A percentile compares a stretch with the other conserved stretches of the same genome.
These are phyloP conservation scores for Dufourea novaeangliae DNA, from an alignment of 1,140 invertebrate species.

Conservation along the genomic window DNA sequence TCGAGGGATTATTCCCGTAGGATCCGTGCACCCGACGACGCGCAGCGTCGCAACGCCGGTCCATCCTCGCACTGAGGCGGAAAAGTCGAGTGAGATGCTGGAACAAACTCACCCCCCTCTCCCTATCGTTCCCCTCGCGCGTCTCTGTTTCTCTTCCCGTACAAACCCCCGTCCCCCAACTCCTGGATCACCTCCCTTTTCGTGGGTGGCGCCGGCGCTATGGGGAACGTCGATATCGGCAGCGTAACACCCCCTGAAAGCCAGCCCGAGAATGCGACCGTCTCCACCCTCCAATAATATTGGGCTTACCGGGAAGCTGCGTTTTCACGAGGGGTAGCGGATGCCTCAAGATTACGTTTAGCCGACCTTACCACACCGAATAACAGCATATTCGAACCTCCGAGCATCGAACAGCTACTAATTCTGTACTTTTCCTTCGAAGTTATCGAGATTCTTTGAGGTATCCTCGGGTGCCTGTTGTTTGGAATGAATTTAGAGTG, in stretches of 20 bases:
- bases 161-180: constrained; percentile 11
- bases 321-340: background rate
- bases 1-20: constrained; percentile 22
- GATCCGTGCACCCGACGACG: constrained; percentile 59
- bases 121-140: constrained; percentile 18
- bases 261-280: constrained; percentile 27
- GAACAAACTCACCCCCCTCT: constrained; percentile 38
- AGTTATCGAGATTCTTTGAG: too few species aligned
- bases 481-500: background rate
- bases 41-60: constrained; percentile 72
- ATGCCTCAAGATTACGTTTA: constrained; percentile 12
- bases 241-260: constrained; percentile 38
- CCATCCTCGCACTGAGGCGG: constrained; percentile 75
- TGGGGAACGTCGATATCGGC: constrained; percentile 72
- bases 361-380: background rate
- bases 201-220: constrained; percentile 72
- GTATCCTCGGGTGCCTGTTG: background rate
- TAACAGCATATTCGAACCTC: too few species aligned
- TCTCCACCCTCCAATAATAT: constrained; percentile 54
- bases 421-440: too few species aligned
- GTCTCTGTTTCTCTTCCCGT: constrained; percentile 51
- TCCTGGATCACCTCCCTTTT: constrained; percentile 31
- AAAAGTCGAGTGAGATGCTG: constrained; percentile 61
- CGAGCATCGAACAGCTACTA: too few species aligned
- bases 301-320: constrained; percentile 37